Base-by-base conservation (phyloP, 2,797 vertebrate species). In the Cygnus olor region DNA sequence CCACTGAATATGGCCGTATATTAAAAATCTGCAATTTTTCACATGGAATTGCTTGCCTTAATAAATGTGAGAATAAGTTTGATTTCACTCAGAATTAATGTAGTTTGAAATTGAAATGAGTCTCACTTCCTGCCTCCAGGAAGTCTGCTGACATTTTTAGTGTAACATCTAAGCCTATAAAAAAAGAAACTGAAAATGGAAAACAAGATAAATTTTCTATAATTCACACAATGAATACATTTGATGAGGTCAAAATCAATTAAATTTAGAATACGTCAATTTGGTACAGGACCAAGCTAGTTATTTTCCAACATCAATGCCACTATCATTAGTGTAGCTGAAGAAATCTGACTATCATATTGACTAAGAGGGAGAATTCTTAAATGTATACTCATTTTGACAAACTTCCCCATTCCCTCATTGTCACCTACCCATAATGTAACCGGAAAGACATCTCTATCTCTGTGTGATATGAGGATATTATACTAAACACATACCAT, bases 41-140 rank as follows among this genome's bases (percentile, higher is more conserved):
- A 96, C 91, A 95, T 94, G 65, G 86, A 82, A 64, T 96, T 96
- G 65, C 73, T 97, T 96, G 61, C 88, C 71, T 95, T 97, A 97
- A 97, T 97, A 96, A 97, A 96, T 94, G 72, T 94, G 76, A 97
- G 91, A 96, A 92, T 87, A 88, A 89, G 84, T 97, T 97, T 97
- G 93, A 97, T 97, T 98, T 97, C 84, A 97, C 92, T 97, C 78
- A 96, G 90, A 98, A 97, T 97, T 98, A 98, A 97, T 97, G 95
- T 88, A 96, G 89, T 97, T 97, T 98, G 93, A 98, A 98, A 97
- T 86, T 96, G 88, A 98, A 98, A 97, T 95, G 57, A 97, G 88
- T 96, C 96, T 95, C 65, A 93, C 36, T 96, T 96, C 78, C 96
- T 97, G 86, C 85, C 69, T 96, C 60, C 66, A 96, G 90, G 89